Evolutionary conservation across 2,888 invertebrate species (phyloP), one percentile per base, ranked within the genome.

Genomic region (Magallana nippona): DNA sequence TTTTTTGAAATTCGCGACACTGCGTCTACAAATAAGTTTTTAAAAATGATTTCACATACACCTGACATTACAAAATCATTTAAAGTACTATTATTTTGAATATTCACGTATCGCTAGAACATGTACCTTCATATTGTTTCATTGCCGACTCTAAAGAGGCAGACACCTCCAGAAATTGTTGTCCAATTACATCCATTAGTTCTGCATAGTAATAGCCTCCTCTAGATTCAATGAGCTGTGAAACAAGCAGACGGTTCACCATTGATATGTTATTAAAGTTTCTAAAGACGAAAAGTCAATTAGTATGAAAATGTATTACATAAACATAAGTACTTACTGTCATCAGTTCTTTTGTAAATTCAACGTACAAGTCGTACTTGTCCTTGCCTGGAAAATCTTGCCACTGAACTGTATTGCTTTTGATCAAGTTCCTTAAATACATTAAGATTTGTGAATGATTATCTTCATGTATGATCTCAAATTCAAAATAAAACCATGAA

Each of bases 101-200:
- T 27, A 27, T 27, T 27, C 1, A 78, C 22, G 32, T 44, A 27
- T 10, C n/a, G 13, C 32, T 27, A 55, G 1, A 78, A 2, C 27
- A 55, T 55, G 27, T 62, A 80, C 80, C 83, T 55, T 83, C 80
- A 22, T 83, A 83, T 63, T 55, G 60, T 15, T 71, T 80, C 71
- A 63, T 60, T 56, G 80, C 57, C 10, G 22, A 22, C 17, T 80
- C 80, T 10, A 77, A 19, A n/a, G 71, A 56, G 57, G 17, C 57
- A 27, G 79, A 79, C 22, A 83, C 11, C 17, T 83, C 83, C 19
- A 19, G 19, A 19, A 83, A 71, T 55, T 83, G 56, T 56, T 83
- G 80, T 27, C 57, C 79, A 10, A 83, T 13, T 5, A 83, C 13
- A n/a, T 83, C 77, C 79, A 83, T 83, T 56, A 80, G 17, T 17